Base-by-base conservation (phyloP, 2,888 invertebrate genomes). In the Hypselothyrea guttata region DNA sequence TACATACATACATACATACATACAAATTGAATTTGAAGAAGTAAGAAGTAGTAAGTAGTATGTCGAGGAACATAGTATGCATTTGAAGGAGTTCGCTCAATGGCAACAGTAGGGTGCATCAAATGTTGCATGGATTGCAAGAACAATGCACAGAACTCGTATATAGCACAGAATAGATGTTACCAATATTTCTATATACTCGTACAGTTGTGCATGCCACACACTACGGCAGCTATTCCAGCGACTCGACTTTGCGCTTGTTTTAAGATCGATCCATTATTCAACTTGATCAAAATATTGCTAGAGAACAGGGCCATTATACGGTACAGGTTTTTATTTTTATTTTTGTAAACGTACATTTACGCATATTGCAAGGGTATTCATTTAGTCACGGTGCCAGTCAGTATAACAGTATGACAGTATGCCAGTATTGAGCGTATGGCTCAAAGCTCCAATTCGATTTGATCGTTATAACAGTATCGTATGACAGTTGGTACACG, bases 251-350 rank as follows among this genome's bases (percentile, higher is more conserved):
- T 68, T 67, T 64, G 55, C 63, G 83, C 71, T 79, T 83, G 65
- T 70, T 79, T 68, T 75, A 56, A 79, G 71, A 79, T 81, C 68
- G 71, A 79, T 81, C 68, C 73, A 76, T 76, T 81, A 75, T 71
- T 68, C 58, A 75, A 68, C 76, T 83, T 79, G 67, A 68, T 67
- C 65, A 78, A 87, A 87, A 87, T 86, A 86, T 87, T 86, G 86
- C 85, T 87, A 86, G 81, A 84, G 73, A 82, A 73, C 66, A 64
- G 85, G 87, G 87, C 87, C 75, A 73, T 68, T 38, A 48, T 58
- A 22, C 40, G 54, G 51, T 75, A 53, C 33, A 42, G 7, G 38
- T 18, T 37, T n/a, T n/a, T n/a, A n/a, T n/a, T n/a, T n/a, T n/a
- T n/a, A n/a, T n/a, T n/a, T n/a, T n/a, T n/a, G n/a, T 2, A 7